Evolutionary conservation across 2,888 invertebrate genomes (phyloP), one percentile per base, ranked within the genome.

Genomic region (Notodonta ziczac): DNA sequence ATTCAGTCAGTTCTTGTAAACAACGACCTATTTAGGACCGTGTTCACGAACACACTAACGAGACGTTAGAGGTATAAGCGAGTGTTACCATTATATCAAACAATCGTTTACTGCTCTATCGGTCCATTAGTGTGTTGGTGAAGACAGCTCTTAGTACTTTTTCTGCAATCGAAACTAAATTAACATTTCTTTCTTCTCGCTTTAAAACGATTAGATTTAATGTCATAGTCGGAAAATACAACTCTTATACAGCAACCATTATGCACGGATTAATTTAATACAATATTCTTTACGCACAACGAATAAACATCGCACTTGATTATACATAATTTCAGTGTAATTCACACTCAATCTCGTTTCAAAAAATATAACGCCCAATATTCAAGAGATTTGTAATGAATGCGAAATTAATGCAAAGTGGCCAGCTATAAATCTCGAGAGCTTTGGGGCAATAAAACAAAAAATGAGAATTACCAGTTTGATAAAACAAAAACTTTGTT

Each of bases 321-420:
- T 35, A 35, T 67, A 70, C 63, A 70, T 80, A 80, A 82, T 77
- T 77, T 74, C 65, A 64, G 66, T 75, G 78, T 81, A 86, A 85
- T 86, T 86, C 82, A 80, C 84, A 84, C 83, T 83, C 80, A 77
- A 82, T 83, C 67, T 72, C 62, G 69, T 63, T 74, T 69, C 69
- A 68, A 80, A 86, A 86, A 85, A 88, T 85, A 82, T 78, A 78
- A 73, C 78, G 78, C 77, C 83, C 73, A 80, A 86, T 84, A 84
- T 86, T 85, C 85, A 84, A 84, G 83, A 82, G 87, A 86, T 84
- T 86, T 85, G 87, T 90, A 89, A 92, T 90, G 85, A 90, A 93
- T 91, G 88, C 79, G 87, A 89, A 88, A 92, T 92, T 90, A 91
- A 93, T 93, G 88, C 89, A 88, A 91, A 93, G 87, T 89, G 88